Conservation (phyloP, 2,888 invertebrate genomes). For the Sarcophaga variegata region DNA sequence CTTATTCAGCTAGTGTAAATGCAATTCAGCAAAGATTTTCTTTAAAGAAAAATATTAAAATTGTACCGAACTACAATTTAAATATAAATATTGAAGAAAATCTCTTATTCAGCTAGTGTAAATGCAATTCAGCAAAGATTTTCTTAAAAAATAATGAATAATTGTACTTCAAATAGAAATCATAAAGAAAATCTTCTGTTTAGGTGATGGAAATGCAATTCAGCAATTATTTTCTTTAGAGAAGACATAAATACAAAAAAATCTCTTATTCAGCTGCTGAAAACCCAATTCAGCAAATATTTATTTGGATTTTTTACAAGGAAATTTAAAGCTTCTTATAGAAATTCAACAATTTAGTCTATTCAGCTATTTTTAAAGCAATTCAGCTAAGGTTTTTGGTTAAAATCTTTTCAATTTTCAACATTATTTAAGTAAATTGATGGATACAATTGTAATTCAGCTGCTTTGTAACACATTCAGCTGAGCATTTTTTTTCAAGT, state of each 20-base stretch:
- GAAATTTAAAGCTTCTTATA: background rate
- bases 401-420: background rate
- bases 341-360: background rate
- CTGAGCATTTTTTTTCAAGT: background rate
- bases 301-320: background rate
- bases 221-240: background rate
- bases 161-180: background rate
- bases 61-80: too few species aligned
- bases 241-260: background rate
- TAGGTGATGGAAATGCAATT: background rate
- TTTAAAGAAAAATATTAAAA: too few species aligned
- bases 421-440: background rate
- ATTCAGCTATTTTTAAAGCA: slow-evolving; percentile 18
- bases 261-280: background rate
- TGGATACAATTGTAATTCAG: slow-evolving; percentile 1
- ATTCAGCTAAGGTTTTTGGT: slow-evolving; percentile 21
- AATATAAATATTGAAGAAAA: too few species aligned
- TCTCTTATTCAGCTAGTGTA: background rate
- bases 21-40: too few species aligned
- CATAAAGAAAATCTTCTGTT: background rate
- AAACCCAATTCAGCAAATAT: slow-evolving; percentile 6
- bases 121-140: slow-evolving; percentile 5
- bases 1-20: too few species aligned
- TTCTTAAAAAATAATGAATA: too few species aligned
- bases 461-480: background rate